Conservation (phyloP, 2,888 invertebrate species). For the Drosophila parthenogenetica region DNA sequence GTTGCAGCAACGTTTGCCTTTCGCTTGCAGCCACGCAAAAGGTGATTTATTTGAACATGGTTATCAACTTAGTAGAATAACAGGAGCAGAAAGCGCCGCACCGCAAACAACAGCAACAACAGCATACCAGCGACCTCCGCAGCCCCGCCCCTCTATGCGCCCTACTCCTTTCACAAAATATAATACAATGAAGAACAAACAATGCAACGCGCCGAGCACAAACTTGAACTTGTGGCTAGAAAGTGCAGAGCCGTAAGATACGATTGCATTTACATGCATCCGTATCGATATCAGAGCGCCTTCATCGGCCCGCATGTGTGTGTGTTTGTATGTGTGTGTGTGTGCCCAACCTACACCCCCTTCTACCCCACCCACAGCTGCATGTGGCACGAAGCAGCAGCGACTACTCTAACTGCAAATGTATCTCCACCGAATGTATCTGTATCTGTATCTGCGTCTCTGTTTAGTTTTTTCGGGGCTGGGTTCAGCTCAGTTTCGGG, state of each 20-base stretch:
- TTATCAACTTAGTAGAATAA: constrained; percentile 84
- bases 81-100: constrained; percentile 82
- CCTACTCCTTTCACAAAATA: constrained; percentile 16
- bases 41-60: constrained; percentile 85
- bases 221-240: constrained; percentile 80
- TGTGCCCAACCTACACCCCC: not conserved
- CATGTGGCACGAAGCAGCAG: constrained; percentile 67
- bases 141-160: too few relatives aligned
- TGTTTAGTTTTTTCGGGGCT: constrained; percentile 14
- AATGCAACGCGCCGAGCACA: constrained; percentile 72
- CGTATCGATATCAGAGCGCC: constrained; percentile 77
- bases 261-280: constrained; percentile 82
- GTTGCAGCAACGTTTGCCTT: constrained; percentile 61
- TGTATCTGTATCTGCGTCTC: constrained; percentile 10
- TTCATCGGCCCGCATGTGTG: constrained; percentile 76
- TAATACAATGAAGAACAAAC: constrained; percentile 79
- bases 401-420: constrained; percentile 15
- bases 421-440: constrained; percentile 13
- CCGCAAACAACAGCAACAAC: constrained; percentile 49
- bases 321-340: constrained; percentile 35
- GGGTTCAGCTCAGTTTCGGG: constrained; percentile 24
- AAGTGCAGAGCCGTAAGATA: constrained; percentile 82
- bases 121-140: not conserved
- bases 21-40: constrained; percentile 82
- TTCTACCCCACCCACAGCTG: constrained; percentile 74